A percentile compares a stretch with the other conserved stretches of the same genome.
Conservation (phyloP, 2,888 invertebrate species). For the Synanthedon vespiformis region DNA sequence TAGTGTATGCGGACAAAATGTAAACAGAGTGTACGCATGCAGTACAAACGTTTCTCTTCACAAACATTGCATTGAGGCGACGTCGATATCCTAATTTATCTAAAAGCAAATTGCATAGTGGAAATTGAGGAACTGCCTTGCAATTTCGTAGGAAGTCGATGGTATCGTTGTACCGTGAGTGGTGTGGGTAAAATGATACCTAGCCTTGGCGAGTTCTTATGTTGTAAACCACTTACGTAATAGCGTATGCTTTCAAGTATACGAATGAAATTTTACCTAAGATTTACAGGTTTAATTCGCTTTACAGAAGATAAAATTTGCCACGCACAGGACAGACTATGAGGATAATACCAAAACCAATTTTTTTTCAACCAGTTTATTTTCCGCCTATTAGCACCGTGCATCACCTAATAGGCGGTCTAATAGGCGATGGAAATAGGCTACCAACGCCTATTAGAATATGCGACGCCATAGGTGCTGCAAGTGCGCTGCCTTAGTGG, state of each 20-base stretch:
- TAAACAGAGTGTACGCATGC: neutral
- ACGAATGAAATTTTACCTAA: neutral
- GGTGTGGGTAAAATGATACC: constrained; percentile 3
- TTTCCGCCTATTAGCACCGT: too few species aligned
- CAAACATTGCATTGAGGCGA: neutral
- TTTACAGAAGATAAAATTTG: too few species aligned
- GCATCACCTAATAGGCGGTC: too few species aligned
- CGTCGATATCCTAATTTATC: constrained; percentile 18
- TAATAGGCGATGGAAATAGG: too few species aligned
- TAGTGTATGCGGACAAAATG: neutral
- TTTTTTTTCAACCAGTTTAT: too few species aligned
- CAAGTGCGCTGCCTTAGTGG: too few species aligned
- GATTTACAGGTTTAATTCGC: too few species aligned
- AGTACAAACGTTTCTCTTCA: neutral
- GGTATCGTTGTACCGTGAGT: constrained; percentile 1
- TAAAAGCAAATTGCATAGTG: constrained; percentile 34
- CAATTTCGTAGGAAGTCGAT: constrained; percentile 26
- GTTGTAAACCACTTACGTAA: constrained; percentile 13
- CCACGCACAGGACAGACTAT: too few species aligned
- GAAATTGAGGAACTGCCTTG: constrained; percentile 31
- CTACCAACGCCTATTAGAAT: too few species aligned
- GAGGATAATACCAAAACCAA: too few species aligned
- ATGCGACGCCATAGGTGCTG: too few species aligned
- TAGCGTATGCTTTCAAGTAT: constrained; percentile 17
- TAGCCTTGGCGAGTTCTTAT: neutral